phyloP scores from a whole-genome alignment of 2,888 invertebrate species.

The Junonia oenone region DNA sequence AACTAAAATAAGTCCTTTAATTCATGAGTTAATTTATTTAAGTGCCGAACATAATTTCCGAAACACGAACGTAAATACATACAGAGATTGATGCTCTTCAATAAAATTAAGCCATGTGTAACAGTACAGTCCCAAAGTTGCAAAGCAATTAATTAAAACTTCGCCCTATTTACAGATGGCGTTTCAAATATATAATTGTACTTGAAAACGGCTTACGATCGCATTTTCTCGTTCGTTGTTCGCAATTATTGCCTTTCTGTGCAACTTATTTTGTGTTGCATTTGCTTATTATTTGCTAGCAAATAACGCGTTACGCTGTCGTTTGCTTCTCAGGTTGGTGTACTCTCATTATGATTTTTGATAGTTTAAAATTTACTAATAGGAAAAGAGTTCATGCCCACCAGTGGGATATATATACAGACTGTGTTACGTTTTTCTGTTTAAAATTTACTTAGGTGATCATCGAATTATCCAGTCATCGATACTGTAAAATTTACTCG shows the following conservation, averaged over 20 bases:
- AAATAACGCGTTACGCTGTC: too few species aligned
- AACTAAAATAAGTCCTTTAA: neutral
- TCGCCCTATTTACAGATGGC: conserved; percentile 2
- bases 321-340: too few species aligned
- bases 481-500: too few species aligned
- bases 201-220: neutral
- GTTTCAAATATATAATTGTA: neutral
- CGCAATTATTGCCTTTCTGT: neutral
- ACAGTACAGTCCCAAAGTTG: neutral
- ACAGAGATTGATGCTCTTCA: neutral
- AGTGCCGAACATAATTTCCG: neutral
- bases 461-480: too few species aligned
- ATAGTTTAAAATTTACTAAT: too few species aligned
- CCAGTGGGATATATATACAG: neutral
- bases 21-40: neutral
- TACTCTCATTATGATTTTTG: too few species aligned
- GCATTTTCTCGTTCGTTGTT: neutral
- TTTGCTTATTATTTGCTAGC: too few species aligned
- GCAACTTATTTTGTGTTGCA: neutral
- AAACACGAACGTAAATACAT: neutral
- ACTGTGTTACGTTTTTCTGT: too few species aligned
- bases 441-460: too few species aligned
- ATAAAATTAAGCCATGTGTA: neutral
- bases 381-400: too few species aligned
- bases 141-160: conserved; percentile 15